Percentiles rank a stretch among this genome's conserved stretches.
phyloP scores from a whole-genome alignment of 1,140 invertebrate genomes.

The Belonocnema kinseyi region DNA sequence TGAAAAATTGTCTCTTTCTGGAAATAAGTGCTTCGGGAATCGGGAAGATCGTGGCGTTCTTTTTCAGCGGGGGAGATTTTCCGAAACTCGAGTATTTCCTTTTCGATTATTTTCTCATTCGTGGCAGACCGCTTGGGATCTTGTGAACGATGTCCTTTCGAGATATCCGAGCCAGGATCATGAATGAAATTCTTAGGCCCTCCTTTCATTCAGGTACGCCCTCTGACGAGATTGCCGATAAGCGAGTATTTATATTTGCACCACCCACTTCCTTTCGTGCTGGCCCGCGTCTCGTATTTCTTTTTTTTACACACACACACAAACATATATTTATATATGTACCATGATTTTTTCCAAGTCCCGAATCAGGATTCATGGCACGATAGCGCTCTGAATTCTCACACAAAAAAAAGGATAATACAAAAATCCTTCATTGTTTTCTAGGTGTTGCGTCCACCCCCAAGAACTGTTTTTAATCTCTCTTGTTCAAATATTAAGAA shows the following conservation, averaged over 20 bases:
- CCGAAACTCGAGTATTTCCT: conserved; percentile 47
- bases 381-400: conserved; percentile 51
- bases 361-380: conserved; percentile 45
- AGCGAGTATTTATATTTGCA: conserved; percentile 65
- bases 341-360: conserved; percentile 41
- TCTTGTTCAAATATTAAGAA: not conserved
- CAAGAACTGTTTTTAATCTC: conserved; percentile 36
- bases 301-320: not conserved
- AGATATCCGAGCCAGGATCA: conserved; percentile 55
- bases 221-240: conserved; percentile 66
- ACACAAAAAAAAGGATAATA: conserved; percentile 33
- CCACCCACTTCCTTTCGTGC: conserved; percentile 61
- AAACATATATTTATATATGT: not conserved
- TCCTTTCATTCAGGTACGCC: conserved; percentile 48
- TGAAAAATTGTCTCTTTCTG: not conserved
- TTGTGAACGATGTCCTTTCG: conserved; percentile 55
- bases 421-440: conserved; percentile 45
- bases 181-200: conserved; percentile 66
- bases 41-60: not conserved
- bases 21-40: not conserved
- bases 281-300: conserved; percentile 46
- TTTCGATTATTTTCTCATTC: conserved; percentile 61
- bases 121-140: conserved; percentile 45
- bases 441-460: conserved; percentile 36
- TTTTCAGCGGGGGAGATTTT: conserved; percentile 31